Conservation (phyloP, 2,797 vertebrate genomes). For the Sylvilagus floridanus region DNA sequence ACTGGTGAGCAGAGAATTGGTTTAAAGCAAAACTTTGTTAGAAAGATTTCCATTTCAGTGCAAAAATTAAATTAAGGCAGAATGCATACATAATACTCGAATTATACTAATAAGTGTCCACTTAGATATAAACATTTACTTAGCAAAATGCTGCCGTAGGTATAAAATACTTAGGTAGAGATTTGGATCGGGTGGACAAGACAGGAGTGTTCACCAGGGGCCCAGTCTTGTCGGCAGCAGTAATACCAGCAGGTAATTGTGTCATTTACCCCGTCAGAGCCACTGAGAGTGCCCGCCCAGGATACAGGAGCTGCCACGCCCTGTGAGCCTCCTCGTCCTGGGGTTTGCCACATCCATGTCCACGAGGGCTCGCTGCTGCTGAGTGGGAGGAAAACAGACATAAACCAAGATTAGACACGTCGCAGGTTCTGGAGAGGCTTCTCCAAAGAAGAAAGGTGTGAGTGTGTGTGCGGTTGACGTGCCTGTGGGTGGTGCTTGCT, state of each 20-base stretch:
- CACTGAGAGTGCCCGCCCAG: conserved; percentile 86
- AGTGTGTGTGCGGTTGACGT: conserved; percentile 17
- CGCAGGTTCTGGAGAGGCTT: conserved; percentile 40
- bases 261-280: conserved; percentile 89
- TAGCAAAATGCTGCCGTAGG: conserved; percentile 70
- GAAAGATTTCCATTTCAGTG: background rate
- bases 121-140: conserved; percentile 79
- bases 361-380: conserved; percentile 67
- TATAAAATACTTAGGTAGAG: conserved; percentile 49
- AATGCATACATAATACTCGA: background rate
- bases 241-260: conserved; percentile 91
- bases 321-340: conserved; percentile 85
- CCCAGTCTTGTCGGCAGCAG: conserved; percentile 87
- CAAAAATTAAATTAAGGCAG: conserved; percentile 13
- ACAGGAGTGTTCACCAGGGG: conserved; percentile 85
- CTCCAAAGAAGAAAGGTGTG: background rate
- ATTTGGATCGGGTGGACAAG: conserved; percentile 83
- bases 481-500: background rate
- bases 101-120: background rate
- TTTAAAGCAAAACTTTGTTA: conserved; percentile 57
- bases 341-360: conserved; percentile 77
- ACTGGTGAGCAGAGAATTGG: background rate
- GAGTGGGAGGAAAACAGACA: conserved; percentile 74
- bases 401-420: conserved; percentile 69
- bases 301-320: conserved; percentile 87